A percentile compares a stretch with the other conserved stretches of the same genome.
phyloP scores from a whole-genome alignment of 2,113 vertebrate species.

The Labrus mixtus region DNA sequence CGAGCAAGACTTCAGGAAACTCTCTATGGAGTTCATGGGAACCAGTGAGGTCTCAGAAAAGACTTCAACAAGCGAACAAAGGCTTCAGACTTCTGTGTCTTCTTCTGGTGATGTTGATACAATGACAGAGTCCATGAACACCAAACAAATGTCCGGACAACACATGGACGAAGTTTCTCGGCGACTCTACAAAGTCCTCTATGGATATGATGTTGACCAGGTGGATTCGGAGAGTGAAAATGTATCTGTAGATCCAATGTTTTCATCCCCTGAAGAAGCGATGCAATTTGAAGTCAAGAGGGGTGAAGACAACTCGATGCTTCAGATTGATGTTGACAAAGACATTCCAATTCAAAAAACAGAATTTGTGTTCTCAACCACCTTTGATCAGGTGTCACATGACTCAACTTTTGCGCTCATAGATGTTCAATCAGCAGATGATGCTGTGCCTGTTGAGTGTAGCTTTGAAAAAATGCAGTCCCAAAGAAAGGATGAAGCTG shows the following conservation, averaged over 20 bases:
- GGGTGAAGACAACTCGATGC: conserved; percentile 28
- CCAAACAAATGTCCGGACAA: conserved; percentile 14
- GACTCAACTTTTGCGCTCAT: conserved; percentile 50
- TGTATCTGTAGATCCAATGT: not conserved
- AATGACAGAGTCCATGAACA: not conserved
- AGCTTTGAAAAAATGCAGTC: conserved; percentile 35
- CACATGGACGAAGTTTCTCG: conserved; percentile 76
- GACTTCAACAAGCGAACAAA: conserved; percentile 11
- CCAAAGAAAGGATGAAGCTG: conserved; percentile 2
- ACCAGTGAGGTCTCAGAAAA: conserved; percentile 38
- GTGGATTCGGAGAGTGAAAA: conserved; percentile 31
- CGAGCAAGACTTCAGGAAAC: conserved; percentile 77
- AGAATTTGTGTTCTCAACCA: not conserved
- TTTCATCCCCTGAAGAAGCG: conserved; percentile 3
- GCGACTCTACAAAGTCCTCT: conserved; percentile 79
- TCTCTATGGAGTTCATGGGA: conserved; percentile 71
- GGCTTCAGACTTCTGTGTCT: not conserved
- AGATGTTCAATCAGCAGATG: conserved; percentile 10
- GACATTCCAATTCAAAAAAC: conserved; percentile 3
- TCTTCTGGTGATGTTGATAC: not conserved
- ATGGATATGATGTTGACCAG: conserved; percentile 63
- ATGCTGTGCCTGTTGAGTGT: conserved; percentile 22
- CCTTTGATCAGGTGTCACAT: conserved; percentile 60
- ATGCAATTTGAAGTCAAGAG: conserved; percentile 23
- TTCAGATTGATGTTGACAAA: conserved; percentile 30